Evolutionary conservation across 2,113 vertebrate species (phyloP), one percentile per base, ranked within the genome.

Genomic region (Hepsetus odoe): DNA sequence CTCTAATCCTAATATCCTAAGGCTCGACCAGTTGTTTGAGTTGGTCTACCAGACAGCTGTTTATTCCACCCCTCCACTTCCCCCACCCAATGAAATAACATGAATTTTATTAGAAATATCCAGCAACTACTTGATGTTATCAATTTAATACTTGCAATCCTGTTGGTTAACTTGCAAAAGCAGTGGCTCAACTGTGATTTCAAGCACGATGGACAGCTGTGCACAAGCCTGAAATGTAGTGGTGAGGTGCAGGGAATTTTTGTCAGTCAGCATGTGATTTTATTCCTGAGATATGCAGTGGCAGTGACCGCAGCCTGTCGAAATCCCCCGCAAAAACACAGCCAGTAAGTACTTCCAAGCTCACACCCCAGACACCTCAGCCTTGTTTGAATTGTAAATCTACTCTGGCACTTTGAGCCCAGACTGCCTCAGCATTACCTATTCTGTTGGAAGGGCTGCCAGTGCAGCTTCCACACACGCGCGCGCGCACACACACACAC

Each of bases 401-500:
- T 88, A 81, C 86, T 75, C 76, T 91, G 89, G 89, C 90, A 89
- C 66, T 22, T 81, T 76, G 80, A 83, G 88, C 83, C 73, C 80
- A 78, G 70, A 85, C 87, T 89, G 89, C 79, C 86, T 77, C 80
- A 73, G 84, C 88, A 91, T 93, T 87, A 91, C 85, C 83, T 88
- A 92, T 92, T 92, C 91, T 86, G 90, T 92, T 90, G 88, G 89
- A 93, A 90, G 86, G 76, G 76, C 86, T 92, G 90, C 90, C 91
- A 92, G 85, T 72, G 79, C 69, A 84, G 80, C 89, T 87, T 90
- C 85, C 89, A 89, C n/a, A n/a, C n/a, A n/a, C n/a, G n/a, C n/a
- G n/a, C n/a, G n/a, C n/a, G n/a, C n/a, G n/a, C n/a, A n/a, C n/a
- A n/a, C n/a, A n/a, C n/a, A n/a, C n/a, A n/a, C n/a, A n/a, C n/a